A percentile compares a stretch with the other conserved stretches of the same genome.
phyloP scores from a whole-genome alignment of 2,797 vertebrate species.

The Phylloscopus collybita region DNA sequence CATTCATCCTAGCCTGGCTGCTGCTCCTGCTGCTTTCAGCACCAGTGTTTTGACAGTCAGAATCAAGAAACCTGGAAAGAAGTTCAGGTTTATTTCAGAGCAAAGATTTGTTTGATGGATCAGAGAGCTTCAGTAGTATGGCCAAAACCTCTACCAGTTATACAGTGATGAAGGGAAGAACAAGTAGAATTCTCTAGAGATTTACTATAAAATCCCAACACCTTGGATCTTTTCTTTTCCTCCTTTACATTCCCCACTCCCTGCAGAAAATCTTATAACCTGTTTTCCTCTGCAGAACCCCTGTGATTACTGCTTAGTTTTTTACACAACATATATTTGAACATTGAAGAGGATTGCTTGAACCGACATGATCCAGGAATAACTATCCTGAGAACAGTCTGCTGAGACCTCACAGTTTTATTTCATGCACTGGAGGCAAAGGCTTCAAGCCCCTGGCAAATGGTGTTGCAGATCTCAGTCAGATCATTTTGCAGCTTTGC shows the following conservation, averaged over 20 bases:
- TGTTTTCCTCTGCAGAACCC: background rate
- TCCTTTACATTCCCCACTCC: background rate
- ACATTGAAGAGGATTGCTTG: background rate
- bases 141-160: background rate
- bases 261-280: background rate
- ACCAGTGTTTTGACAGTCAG: background rate
- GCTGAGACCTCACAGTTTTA: background rate
- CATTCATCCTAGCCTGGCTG: background rate
- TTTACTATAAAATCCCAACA: background rate
- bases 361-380: background rate
- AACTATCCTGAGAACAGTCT: background rate
- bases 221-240: background rate
- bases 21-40: background rate
- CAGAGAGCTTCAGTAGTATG: background rate
- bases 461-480: background rate
- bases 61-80: background rate
- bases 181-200: background rate
- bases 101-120: background rate
- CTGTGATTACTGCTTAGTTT: background rate
- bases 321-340: background rate
- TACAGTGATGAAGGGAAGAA: background rate
- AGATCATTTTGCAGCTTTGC: conserved; percentile 7
- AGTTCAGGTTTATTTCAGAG: background rate
- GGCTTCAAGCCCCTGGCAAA: background rate
- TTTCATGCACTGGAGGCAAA: background rate